Evolutionary conservation across 2,113 vertebrate species (phyloP).

Genomic region (Cyrtonyx montezumae): DNA sequence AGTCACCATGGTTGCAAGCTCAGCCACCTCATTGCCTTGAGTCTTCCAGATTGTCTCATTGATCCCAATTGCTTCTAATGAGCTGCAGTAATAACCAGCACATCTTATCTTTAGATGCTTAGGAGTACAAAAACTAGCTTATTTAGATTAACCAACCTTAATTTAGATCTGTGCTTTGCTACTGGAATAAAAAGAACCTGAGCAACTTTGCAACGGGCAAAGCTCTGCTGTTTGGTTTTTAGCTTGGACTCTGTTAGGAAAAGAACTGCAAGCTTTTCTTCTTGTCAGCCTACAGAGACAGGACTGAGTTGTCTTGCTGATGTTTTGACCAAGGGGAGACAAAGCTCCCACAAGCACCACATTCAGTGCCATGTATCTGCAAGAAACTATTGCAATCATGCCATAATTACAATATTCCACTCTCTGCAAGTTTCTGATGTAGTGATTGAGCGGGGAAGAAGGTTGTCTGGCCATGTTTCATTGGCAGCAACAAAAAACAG

Average conservation of each 20-base stretch:
- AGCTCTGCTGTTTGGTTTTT: background rate
- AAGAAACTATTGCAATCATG: background rate
- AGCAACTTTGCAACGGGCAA: background rate
- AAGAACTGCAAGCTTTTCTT: background rate
- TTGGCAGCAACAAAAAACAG: background rate
- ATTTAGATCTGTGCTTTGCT: background rate
- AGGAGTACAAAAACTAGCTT: background rate
- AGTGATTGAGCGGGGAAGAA: background rate
- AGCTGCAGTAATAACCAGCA: background rate
- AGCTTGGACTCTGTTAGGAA: background rate
- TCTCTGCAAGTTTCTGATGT: rapidly evolving
- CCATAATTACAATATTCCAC: rapidly evolving
- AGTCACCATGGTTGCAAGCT: background rate
- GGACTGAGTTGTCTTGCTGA: background rate
- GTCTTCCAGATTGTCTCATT: background rate
- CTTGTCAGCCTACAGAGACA: background rate
- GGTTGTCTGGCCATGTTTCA: background rate
- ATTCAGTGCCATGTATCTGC: rapidly evolving
- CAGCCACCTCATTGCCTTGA: rapidly evolving
- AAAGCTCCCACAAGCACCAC: background rate
- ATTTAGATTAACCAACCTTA: background rate
- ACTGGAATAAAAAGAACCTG: background rate
- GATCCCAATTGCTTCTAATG: background rate
- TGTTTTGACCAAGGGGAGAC: background rate
- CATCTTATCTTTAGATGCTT: background rate